Base-by-base conservation (phyloP, 2,797 vertebrate genomes). In the Cheirogaleus major region DNA sequence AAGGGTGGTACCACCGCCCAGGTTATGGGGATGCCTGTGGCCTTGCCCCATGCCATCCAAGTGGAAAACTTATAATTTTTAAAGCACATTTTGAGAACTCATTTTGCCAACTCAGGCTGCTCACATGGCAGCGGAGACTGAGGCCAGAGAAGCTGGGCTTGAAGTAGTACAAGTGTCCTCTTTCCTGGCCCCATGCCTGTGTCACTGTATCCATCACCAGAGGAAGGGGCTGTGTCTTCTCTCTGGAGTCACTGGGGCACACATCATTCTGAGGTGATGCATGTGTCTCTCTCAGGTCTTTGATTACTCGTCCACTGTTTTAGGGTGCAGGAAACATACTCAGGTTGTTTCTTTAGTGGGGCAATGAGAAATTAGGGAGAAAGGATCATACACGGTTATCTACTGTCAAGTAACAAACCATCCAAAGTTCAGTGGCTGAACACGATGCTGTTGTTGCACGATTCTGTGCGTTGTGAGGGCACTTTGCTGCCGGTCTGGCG, bases 221-320 rank as follows among this genome's bases (percentile, higher is more conserved):
- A 57, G 45, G 67, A 35, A 22, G 4, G 13, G 1, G 38, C 14
- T 50, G 52, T 35, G 35, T 18, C 48, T 20, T 38, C 2, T 0
- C 61, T 41, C 9, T 67, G 18, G 79, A 43, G 3, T 61, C 52
- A 14, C 4, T 20, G 41, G 32, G 50, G 65, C 18, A 27, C 50
- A 12, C 4, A n/a, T 1, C 0, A 7, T 73, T 5, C 0, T 3
- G 13, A n/a, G 23, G 30, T 2, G 7, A 22, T 7, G 7, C 11
- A 38, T 7, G 3, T 45, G 4, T 38, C 48, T 45, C 15, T 4
- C 14, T 55, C 35, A 32, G 15, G 4, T 43, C 83, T 38, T 27
- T 38, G 17, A 59, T 27, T 80, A 50, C 67, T 6, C 9, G 0
- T 1, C 0, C 10, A 76, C 43, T 82, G 23, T 41, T 52, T 38